Evolutionary conservation across 2,797 vertebrate species (phyloP).

Genomic region (Syngnathus rostellatus): DNA sequence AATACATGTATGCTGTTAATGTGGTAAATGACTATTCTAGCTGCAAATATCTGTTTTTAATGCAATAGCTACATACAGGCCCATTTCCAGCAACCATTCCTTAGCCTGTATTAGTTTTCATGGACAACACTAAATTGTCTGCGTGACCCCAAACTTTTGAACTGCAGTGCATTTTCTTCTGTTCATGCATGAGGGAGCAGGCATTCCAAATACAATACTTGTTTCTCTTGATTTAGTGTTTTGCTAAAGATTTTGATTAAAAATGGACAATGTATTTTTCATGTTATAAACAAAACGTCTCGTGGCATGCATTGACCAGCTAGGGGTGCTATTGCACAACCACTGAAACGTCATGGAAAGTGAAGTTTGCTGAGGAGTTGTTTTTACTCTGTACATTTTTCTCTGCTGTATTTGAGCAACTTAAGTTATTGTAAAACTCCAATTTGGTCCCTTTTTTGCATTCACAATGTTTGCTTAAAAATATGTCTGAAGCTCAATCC

Average conservation of each 20-base stretch:
- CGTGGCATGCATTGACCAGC: conserved; percentile 13
- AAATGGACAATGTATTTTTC: background rate
- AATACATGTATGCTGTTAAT: too few species aligned
- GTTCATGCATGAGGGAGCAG: background rate
- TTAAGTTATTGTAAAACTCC: background rate
- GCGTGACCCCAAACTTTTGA: too few species aligned
- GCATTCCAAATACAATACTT: background rate
- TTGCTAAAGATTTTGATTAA: background rate
- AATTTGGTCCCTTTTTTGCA: background rate
- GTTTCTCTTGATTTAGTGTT: background rate
- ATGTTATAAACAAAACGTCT: too few species aligned
- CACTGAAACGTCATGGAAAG: background rate
- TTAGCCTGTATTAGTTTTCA: too few species aligned
- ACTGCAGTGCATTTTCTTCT: background rate
- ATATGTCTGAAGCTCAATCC: background rate
- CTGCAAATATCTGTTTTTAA: too few species aligned
- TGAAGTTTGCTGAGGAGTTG: background rate
- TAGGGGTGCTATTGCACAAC: conserved; percentile 39
- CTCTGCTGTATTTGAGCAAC: background rate
- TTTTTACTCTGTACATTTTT: background rate
- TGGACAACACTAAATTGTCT: too few species aligned
- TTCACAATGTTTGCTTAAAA: background rate
- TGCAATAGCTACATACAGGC: too few species aligned
- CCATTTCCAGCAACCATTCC: too few species aligned
- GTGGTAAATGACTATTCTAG: too few species aligned